These are phyloP conservation scores for Zootoca vivipara DNA, from an alignment of 2,113 vertebrate genomes.

Conservation along the genomic window DNA sequence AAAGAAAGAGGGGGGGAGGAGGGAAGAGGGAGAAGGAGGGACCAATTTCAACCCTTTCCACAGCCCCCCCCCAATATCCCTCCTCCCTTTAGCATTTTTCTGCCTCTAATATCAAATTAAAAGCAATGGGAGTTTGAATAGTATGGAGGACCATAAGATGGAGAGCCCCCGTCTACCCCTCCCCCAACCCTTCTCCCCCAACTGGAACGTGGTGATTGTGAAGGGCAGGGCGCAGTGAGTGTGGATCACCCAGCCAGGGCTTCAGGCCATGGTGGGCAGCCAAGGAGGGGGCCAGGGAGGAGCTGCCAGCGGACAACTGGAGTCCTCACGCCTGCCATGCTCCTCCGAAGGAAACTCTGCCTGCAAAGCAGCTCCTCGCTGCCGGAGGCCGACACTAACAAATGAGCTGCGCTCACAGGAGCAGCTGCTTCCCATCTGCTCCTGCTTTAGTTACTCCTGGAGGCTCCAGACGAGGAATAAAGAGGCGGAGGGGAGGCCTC, in stretches of 20 bases:
- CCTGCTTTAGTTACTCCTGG: constrained; percentile 16
- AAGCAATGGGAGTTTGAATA: not conserved
- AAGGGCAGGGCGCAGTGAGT: not conserved
- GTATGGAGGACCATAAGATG: not conserved
- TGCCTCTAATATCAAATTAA: not conserved
- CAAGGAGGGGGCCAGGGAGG: not conserved
- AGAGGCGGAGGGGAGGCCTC: not conserved
- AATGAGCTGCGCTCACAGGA: not conserved
- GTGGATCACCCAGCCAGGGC: not conserved
- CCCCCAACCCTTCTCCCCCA: not conserved
- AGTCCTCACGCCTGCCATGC: not conserved
- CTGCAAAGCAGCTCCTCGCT: not conserved
- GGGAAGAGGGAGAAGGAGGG: not conserved
- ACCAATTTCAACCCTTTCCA: not conserved
- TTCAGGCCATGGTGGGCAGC: not conserved
- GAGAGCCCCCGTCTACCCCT: not conserved
- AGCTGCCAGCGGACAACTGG: not conserved
- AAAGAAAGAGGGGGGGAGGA: not conserved
- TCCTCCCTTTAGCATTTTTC: not conserved
- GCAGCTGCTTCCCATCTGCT: constrained; percentile 6
- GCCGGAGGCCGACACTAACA: constrained; percentile 23
- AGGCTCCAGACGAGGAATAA: not conserved
- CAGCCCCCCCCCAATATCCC: not conserved
- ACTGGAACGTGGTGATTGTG: not conserved
- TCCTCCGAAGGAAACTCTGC: not conserved